phyloP scores from a whole-genome alignment of 2,888 invertebrate species.

The Brenthis ino region DNA sequence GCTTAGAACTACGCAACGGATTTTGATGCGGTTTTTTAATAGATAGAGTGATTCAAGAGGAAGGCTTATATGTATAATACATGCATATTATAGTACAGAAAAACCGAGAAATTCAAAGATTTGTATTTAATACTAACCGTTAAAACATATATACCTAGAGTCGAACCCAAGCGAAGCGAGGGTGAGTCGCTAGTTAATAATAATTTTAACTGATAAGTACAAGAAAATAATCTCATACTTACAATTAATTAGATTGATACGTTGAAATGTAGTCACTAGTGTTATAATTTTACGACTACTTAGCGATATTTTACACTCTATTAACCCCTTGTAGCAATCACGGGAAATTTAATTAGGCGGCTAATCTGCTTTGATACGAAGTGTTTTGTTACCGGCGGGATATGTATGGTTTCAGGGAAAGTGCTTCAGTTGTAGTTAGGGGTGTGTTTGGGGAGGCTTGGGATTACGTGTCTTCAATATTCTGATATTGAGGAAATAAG shows the following conservation, averaged over 20 bases:
- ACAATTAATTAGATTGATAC: not conserved
- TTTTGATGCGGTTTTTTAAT: too few relatives aligned
- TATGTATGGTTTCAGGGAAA: slow-evolving; percentile 74
- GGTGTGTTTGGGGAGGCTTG: slow-evolving; percentile 33
- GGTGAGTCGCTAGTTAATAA: too few relatives aligned
- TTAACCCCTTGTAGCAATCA: slow-evolving; percentile 73
- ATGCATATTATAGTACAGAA: too few relatives aligned
- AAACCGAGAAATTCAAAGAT: too few relatives aligned
- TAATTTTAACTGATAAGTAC: too few relatives aligned
- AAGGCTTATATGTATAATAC: too few relatives aligned
- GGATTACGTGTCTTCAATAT: slow-evolving; percentile 24
- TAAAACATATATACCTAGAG: too few relatives aligned
- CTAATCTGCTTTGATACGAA: slow-evolving; percentile 74
- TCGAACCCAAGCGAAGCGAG: too few relatives aligned
- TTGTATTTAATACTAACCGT: too few relatives aligned
- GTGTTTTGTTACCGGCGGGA: slow-evolving; percentile 66
- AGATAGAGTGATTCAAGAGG: too few relatives aligned
- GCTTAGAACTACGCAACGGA: too few relatives aligned
- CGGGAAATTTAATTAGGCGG: slow-evolving; percentile 76
- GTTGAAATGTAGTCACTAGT: not conserved
- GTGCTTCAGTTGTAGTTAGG: slow-evolving; percentile 63
- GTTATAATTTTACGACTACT: slow-evolving; percentile 27
- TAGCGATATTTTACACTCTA: slow-evolving; percentile 59
- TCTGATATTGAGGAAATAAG: slow-evolving; percentile 23
- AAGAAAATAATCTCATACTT: not conserved